A percentile compares a stretch with the other conserved stretches of the same genome.
Evolutionary conservation across 2,113 vertebrate species (phyloP).

Genomic region (Struthio camelus): DNA sequence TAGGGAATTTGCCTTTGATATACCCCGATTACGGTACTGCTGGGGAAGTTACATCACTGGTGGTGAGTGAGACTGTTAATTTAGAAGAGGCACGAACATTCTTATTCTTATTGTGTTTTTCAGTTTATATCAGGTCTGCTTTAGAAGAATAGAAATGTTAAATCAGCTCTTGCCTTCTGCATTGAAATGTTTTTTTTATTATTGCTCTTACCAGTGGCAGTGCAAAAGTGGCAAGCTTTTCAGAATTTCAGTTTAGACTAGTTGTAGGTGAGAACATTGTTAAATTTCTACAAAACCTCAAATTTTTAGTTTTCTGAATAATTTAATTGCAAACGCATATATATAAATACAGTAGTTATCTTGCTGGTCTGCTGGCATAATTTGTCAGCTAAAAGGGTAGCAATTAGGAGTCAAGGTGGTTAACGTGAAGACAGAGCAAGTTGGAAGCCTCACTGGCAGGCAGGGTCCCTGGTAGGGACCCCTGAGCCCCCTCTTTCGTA

Average conservation of each 20-base stretch:
- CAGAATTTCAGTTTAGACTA: background rate
- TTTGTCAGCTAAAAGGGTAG: background rate
- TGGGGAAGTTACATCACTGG: background rate
- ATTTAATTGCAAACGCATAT: background rate
- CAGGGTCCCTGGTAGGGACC: too few species aligned
- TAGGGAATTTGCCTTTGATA: accelerated
- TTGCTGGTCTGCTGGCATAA: background rate
- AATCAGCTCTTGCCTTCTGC: background rate
- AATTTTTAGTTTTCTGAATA: background rate
- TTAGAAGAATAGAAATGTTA: background rate
- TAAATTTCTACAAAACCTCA: background rate
- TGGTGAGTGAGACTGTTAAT: background rate
- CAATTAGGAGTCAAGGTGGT: background rate
- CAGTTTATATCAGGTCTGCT: background rate
- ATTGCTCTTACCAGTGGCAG: background rate
- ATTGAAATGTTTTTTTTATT: background rate
- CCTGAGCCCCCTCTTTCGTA: background rate
- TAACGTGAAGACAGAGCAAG: background rate
- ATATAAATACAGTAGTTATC: background rate
- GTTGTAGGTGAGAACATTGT: background rate
- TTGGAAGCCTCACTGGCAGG: background rate
- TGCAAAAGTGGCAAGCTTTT: background rate
- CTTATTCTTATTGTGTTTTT: background rate
- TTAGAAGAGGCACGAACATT: background rate
- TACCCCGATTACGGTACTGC: accelerated